Conservation (phyloP, 2,888 invertebrate species). For the Cephus sareptanus region DNA sequence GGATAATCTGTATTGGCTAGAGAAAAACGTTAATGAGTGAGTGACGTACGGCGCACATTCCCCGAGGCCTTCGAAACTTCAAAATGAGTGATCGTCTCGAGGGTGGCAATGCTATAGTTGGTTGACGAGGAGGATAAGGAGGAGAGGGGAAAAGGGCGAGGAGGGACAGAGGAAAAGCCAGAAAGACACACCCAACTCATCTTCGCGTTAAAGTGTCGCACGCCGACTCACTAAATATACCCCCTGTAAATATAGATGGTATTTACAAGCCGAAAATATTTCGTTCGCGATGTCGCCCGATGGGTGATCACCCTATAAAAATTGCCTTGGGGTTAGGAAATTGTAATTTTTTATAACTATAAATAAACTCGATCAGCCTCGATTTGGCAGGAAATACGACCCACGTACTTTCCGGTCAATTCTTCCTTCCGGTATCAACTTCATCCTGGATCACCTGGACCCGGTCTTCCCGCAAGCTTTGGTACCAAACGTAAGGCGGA, state of each 20-base stretch:
- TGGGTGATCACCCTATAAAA: neutral
- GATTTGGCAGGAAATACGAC: neutral
- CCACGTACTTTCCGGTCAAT: neutral
- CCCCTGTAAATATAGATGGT: conserved; percentile 61
- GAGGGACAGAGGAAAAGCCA: conserved; percentile 1
- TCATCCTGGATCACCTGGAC: neutral
- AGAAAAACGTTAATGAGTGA: neutral
- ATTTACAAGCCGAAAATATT: conserved; percentile 61
- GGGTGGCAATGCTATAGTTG: conserved; percentile 24
- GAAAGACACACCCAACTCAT: conserved; percentile 60
- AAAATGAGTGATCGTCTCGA: conserved; percentile 60
- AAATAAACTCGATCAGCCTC: neutral
- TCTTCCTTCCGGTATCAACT: neutral
- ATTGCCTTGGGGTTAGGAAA: conserved; percentile 9
- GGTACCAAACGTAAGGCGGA: neutral
- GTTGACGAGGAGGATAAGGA: neutral
- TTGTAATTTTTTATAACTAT: neutral
- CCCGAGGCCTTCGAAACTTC: conserved; percentile 42
- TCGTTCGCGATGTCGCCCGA: conserved; percentile 28
- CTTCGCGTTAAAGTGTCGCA: conserved; percentile 53
- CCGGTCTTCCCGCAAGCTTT: neutral
- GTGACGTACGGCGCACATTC: neutral
- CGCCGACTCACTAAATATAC: conserved; percentile 58
- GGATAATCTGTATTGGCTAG: neutral
- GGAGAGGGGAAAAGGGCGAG: neutral